A percentile compares a stretch with the other conserved stretches of the same genome.
These are phyloP conservation scores for Phoeniculus purpureus DNA, from an alignment of 2,797 vertebrate species.

Conservation along the genomic window DNA sequence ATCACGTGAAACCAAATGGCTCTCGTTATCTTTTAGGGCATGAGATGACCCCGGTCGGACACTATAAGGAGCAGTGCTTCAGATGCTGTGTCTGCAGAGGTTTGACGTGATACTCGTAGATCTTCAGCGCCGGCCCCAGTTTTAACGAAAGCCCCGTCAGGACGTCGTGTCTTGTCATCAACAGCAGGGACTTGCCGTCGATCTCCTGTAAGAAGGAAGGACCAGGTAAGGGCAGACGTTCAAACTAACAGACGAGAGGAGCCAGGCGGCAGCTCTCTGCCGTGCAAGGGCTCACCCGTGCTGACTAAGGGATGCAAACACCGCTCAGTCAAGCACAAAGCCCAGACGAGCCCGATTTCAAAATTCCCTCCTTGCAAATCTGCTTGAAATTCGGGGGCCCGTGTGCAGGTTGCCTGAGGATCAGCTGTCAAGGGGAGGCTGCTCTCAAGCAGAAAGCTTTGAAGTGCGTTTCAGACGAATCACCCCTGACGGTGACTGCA, in stretches of 20 bases:
- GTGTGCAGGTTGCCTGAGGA: slow-evolving; percentile 6
- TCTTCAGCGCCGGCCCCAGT: slow-evolving; percentile 97
- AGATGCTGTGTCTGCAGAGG: slow-evolving; percentile 96
- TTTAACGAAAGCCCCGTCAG: slow-evolving; percentile 98
- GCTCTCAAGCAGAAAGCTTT: background rate
- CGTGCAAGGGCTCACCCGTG: slow-evolving; percentile 20
- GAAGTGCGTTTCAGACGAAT: slow-evolving; percentile 14
- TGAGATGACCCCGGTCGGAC: slow-evolving; percentile 62
- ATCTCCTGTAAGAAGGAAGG: slow-evolving; percentile 88
- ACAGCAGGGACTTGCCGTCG: slow-evolving; percentile 95
- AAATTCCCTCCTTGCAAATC: slow-evolving; percentile 19
- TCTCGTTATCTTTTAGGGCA: slow-evolving; percentile 69
- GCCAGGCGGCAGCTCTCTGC: slow-evolving; percentile 10
- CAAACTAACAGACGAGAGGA: slow-evolving; percentile 46
- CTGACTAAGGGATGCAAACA: background rate
- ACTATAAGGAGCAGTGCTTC: slow-evolving; percentile 91
- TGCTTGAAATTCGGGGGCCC: slow-evolving; percentile 23
- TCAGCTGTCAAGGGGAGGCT: background rate
- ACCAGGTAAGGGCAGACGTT: slow-evolving; percentile 51
- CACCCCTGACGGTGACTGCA: background rate
- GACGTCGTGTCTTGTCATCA: slow-evolving; percentile 99
- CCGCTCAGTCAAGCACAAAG: slow-evolving; percentile 23
- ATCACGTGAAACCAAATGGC: slow-evolving; percentile 78
- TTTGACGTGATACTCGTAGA: slow-evolving; percentile 98
- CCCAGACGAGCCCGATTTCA: slow-evolving; percentile 8